These are phyloP conservation scores for Pipistrellus pipistrellus DNA, from an alignment of 2,797 vertebrate species.

Conservation along the genomic window DNA sequence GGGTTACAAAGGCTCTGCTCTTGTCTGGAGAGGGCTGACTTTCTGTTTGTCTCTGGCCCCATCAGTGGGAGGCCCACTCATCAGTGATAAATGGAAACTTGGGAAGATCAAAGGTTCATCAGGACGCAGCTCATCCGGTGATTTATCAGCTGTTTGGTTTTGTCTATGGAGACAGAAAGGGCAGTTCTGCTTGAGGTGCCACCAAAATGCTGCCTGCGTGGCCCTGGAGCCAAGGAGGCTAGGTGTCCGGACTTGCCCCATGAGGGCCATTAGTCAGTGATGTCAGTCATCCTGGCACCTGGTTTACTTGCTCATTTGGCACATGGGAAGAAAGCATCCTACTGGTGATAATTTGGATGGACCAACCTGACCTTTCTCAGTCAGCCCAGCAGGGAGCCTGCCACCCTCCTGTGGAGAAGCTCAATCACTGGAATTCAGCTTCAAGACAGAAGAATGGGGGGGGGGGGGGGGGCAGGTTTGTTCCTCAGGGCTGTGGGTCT, in stretches of 20 bases:
- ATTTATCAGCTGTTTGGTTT: constrained; percentile 77
- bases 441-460: not conserved
- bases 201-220: constrained; percentile 56
- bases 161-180: constrained; percentile 77
- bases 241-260: not conserved
- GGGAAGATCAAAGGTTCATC: constrained; percentile 77
- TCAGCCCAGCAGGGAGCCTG: constrained; percentile 45
- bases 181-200: constrained; percentile 76
- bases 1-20: not conserved
- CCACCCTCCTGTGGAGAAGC: constrained; percentile 27
- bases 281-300: constrained; percentile 54
- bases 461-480: not conserved
- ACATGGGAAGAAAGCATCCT: constrained; percentile 70
- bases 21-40: constrained; percentile 43
- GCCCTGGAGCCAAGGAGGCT: constrained; percentile 51
- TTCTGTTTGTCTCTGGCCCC: constrained; percentile 65
- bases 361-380: constrained; percentile 49
- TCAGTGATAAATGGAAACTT: constrained; percentile 71
- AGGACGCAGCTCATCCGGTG: constrained; percentile 72
- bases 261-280: constrained; percentile 57
- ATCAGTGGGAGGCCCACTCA: not conserved
- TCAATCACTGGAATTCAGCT: constrained; percentile 54
- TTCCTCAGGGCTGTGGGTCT: constrained; percentile 40
- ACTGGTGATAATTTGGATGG: constrained; percentile 50
- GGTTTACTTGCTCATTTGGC: constrained; percentile 60